Base-by-base conservation (phyloP, 1,140 invertebrate species). In the Solen grandis region DNA sequence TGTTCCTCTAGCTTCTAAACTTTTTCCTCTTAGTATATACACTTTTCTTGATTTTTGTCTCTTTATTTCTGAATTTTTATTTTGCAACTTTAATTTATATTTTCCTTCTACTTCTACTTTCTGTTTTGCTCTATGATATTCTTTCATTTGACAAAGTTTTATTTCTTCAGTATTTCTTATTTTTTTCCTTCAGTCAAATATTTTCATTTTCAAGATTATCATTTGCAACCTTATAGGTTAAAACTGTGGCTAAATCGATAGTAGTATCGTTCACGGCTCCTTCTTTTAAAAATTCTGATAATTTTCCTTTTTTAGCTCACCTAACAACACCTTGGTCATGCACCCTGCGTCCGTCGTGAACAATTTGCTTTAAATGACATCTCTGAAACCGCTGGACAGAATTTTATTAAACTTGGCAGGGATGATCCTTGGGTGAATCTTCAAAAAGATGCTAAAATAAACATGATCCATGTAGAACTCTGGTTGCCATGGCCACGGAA, bases 131-230 rank as follows among this genome's bases (percentile, higher is more conserved):
- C 19, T 19, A 4, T 55, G 54, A 55, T 5, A 55, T 55, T 19
- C 54, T 55, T 19, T 55, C 54, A 55, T 55, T 55, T 55, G 54
- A 55, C 54, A 55, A 55, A 22, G 54, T 55, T 55, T 55, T n/a
- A n/a, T n/a, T n/a, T n/a, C n/a, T n/a, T n/a, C n/a, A n/a, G n/a
- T n/a, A n/a, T 19, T 55, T 55, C 19, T 4, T 55, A 8, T 22
- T 4, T 4, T 55, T 55, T 5, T 55, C 5, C n/a, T 55, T 55
- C 19, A 55, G 19, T 19, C 5, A 8, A 5, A 55, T 4, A 55
- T 55, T 55, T 55, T 55, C 54, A 22, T 55, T 27, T 19, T 55
- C n/a, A 55, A 55, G 5, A 22, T 55, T 55, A 22, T 55, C 54
- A 55, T 55, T 55, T 55, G 4, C 5, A 5, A 55, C 5, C n/a